Percentiles rank a stretch among this genome's conserved stretches.
These are phyloP conservation scores for Microtus agrestis DNA, from an alignment of 2,797 vertebrate genomes.

Conservation along the genomic window DNA sequence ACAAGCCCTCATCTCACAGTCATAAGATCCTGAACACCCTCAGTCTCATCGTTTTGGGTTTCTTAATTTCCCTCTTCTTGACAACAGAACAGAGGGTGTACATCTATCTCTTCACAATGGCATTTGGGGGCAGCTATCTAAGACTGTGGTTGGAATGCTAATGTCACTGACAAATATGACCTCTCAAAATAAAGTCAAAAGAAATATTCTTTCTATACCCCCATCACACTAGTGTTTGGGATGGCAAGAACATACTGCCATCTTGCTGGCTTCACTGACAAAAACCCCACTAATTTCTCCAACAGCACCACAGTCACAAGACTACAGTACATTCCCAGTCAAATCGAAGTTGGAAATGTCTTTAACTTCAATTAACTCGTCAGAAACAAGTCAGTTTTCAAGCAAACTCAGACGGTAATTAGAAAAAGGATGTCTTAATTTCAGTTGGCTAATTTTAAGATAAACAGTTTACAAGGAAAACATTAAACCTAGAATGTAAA, in stretches of 20 bases:
- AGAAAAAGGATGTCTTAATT: slow-evolving; percentile 5
- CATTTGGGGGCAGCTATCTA: not conserved
- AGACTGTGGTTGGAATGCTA: not conserved
- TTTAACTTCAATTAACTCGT: slow-evolving; percentile 27
- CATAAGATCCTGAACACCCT: not conserved
- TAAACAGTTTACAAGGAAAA: slow-evolving; percentile 7
- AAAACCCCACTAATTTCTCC: not conserved
- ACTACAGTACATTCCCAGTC: not conserved
- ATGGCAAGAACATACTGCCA: not conserved
- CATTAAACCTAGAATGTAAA: slow-evolving; percentile 14
- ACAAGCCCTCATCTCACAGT: not conserved
- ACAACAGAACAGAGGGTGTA: not conserved
- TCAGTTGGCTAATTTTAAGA: slow-evolving; percentile 19
- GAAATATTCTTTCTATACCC: not conserved
- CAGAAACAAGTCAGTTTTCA: not conserved
- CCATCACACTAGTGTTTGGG: not conserved
- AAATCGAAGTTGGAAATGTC: not conserved
- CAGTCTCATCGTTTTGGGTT: not conserved
- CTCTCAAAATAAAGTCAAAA: not conserved
- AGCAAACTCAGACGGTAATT: slow-evolving; percentile 7
- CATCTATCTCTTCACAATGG: not conserved
- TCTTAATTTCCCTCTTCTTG: not conserved
- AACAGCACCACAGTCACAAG: not conserved
- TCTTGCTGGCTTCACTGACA: not conserved
- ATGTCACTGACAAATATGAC: not conserved